These are phyloP conservation scores for Macrotus californicus DNA, from an alignment of 2,113 vertebrate species.

Conservation along the genomic window DNA sequence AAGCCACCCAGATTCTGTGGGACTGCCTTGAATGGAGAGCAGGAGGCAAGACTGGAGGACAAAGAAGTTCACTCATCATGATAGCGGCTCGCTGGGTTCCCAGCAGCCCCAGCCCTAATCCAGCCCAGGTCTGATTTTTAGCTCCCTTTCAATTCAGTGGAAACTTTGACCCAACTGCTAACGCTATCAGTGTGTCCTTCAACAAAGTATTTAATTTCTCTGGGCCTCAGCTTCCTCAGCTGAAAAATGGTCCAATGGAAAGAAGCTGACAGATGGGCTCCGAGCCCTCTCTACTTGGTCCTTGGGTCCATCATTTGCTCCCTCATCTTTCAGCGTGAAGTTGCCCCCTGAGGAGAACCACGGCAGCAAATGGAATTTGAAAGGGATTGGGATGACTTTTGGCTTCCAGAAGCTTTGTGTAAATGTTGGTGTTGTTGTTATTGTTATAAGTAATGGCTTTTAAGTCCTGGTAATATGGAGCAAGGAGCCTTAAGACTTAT, in stretches of 20 bases:
- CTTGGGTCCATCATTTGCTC: background rate
- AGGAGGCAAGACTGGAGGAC: background rate
- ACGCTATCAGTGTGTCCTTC: background rate
- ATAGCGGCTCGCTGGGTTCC: no score
- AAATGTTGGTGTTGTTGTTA: background rate
- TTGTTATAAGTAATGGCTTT: background rate
- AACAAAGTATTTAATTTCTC: background rate
- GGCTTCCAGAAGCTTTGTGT: no score
- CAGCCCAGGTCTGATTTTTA: background rate
- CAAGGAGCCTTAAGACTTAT: background rate
- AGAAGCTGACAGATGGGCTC: background rate
- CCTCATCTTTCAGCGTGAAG: background rate
- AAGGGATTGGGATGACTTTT: no score
- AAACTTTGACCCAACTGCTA: no score
- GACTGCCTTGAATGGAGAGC: background rate
- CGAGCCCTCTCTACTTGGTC: background rate
- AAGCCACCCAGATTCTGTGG: background rate
- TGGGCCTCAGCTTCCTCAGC: background rate
- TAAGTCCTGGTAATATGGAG: fast-evolving
- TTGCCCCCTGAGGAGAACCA: background rate
- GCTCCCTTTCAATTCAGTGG: background rate
- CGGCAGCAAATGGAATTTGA: background rate
- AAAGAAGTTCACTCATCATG: background rate
- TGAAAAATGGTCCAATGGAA: background rate
- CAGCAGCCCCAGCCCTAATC: no score